phyloP scores from a whole-genome alignment of 1,140 invertebrate species.

The Rhyzopertha dominica region DNA sequence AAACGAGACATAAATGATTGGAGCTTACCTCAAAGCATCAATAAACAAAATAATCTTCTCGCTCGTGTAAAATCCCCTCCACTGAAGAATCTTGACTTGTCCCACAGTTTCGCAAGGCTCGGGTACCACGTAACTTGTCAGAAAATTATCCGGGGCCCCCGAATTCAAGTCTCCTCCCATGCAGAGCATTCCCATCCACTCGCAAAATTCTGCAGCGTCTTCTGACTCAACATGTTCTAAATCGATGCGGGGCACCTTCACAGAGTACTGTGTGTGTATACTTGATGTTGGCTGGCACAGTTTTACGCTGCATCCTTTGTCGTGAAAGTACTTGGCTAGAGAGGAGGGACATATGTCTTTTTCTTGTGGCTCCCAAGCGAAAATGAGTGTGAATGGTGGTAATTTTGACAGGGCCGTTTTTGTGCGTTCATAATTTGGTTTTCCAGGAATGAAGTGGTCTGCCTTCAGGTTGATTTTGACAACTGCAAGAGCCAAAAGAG shows the following conservation, averaged over 20 bases:
- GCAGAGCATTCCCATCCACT: conserved; percentile 53
- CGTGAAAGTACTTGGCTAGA: conserved; percentile 53
- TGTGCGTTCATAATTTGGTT: conserved; percentile 43
- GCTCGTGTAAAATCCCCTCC: conserved; percentile 50
- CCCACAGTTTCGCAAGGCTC: conserved; percentile 30
- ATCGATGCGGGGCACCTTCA: conserved; percentile 43
- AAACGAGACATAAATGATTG: conserved; percentile 4
- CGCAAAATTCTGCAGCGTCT: conserved; percentile 43
- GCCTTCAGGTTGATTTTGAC: conserved; percentile 51
- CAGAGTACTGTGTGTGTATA: conserved; percentile 37
- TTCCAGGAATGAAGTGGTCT: conserved; percentile 47
- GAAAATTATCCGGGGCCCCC: conserved; percentile 31
- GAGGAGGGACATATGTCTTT: conserved; percentile 56
- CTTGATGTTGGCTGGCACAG: conserved; percentile 45
- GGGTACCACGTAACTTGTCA: conserved; percentile 44
- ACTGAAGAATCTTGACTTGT: conserved; percentile 46
- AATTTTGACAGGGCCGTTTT: conserved; percentile 45
- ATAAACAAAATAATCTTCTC: conserved; percentile 44
- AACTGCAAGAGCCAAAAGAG: conserved; percentile 40
- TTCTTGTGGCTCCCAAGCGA: conserved; percentile 53
- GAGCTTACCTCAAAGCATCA: conserved; percentile 39
- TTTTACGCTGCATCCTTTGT: conserved; percentile 45
- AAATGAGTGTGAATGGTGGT: conserved; percentile 47
- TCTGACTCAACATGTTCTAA: conserved; percentile 29
- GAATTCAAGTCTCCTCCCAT: conserved; percentile 45